Evolutionary conservation across 2,113 vertebrate genomes (phyloP), one percentile per base, ranked within the genome.

Genomic region (Neogale vison): DNA sequence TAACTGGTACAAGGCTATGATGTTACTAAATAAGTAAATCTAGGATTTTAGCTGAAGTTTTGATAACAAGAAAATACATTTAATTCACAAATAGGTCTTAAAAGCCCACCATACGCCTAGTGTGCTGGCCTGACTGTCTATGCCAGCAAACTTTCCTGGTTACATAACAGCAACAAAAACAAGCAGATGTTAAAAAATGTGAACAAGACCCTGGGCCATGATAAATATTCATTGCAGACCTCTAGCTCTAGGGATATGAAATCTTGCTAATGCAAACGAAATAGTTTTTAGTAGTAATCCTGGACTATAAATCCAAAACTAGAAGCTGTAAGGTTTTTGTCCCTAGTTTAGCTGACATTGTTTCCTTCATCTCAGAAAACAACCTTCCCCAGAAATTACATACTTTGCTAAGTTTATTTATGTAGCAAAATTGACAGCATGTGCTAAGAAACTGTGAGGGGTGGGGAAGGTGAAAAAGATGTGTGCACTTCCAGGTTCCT

Each of bases 381-480:
- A 63, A 82, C n/a, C 50, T 93, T 98, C 92, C 12, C 71, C 52
- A 72, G 55, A 74, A 96, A 96, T 98, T 95, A 97, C 81, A 96
- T 93, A 97, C 39, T 45, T 18, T 96, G 61, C 50, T 52, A 92
- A 97, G 42, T 42, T 88, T 97, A 97, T 97, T 97, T 97, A 97
- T 95, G 90, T 76, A 95, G 96, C 77, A 97, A 95, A 98, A 97
- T 90, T 95, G 93, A 97, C 92, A 97, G 88, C 24, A 39, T 87
- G 84, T 97, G 71, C 90, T 91, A 67, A 95, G 93, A 93, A 85
- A 34, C 93, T 72, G 80, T 55, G 80, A 95, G 83, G 96, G 65
- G 39, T 36, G 52, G 45, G 20, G 24, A 92, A 97, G 96, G 97
- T 88, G 72, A 97, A 97, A 98, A 93, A 93, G 50, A 52, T 52